These are phyloP conservation scores for Nasonia vitripennis DNA, from an alignment of 1,140 invertebrate genomes.

Conservation along the genomic window DNA sequence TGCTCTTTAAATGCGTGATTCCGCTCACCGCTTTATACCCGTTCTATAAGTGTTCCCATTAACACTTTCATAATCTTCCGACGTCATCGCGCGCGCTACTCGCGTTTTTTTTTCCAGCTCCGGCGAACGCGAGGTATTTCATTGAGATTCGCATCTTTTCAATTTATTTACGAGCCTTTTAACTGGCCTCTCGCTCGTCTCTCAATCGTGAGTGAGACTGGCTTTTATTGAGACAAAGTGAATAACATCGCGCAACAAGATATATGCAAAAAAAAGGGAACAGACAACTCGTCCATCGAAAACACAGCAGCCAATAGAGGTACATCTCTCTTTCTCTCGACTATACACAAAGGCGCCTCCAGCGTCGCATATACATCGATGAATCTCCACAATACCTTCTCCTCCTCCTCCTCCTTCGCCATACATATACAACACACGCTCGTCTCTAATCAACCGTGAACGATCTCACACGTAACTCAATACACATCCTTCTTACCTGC, in stretches of 20 bases:
- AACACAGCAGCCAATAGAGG: not conserved
- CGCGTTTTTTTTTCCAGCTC: not conserved
- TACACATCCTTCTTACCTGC: not conserved
- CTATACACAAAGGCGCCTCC: not conserved
- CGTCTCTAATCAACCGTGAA: not conserved
- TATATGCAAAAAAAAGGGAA: not conserved
- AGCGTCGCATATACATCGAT: not conserved
- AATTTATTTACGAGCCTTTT: no score
- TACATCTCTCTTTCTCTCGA: not conserved
- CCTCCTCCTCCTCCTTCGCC: not conserved
- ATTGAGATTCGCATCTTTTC: not conserved
- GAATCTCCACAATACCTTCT: constrained; percentile 3
- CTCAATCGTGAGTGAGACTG: no score
- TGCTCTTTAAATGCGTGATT: not conserved
- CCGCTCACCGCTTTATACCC: not conserved
- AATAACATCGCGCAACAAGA: no score
- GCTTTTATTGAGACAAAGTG: no score
- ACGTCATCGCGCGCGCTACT: not conserved
- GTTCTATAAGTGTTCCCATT: constrained; percentile 22
- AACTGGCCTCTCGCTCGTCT: no score
- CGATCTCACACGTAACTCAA: not conserved
- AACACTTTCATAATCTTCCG: constrained; percentile 16
- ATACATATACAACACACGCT: not conserved
- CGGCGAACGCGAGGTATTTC: not conserved
- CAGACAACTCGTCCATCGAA: not conserved